Percentiles rank a stretch among this genome's conserved stretches.
phyloP scores from a whole-genome alignment of 1,140 invertebrate species.

The Goniozus legneri region DNA sequence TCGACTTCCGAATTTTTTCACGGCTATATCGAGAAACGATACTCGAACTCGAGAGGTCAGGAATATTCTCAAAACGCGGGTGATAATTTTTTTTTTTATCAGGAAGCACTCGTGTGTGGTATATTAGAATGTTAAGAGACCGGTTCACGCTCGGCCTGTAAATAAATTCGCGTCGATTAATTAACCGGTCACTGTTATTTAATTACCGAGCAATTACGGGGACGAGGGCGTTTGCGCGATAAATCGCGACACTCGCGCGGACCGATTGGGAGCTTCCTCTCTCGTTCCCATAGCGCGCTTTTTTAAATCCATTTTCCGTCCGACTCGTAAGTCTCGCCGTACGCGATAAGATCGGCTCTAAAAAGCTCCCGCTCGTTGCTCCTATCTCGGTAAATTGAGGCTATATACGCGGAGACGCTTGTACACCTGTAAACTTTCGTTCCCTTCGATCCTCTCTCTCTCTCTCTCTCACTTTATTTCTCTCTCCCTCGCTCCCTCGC shows the following conservation, averaged over 20 bases:
- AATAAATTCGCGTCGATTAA: too few relatives aligned
- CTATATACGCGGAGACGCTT: conserved; percentile 24
- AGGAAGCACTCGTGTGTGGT: too few relatives aligned
- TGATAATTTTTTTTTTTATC: too few relatives aligned
- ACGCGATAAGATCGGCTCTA: conserved; percentile 37
- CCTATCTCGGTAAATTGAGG: conserved; percentile 31
- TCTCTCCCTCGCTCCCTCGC: not conserved
- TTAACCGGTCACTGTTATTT: too few relatives aligned
- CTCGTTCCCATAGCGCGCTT: not conserved
- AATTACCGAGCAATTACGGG: too few relatives aligned
- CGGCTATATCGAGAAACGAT: too few relatives aligned
- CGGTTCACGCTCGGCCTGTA: too few relatives aligned
- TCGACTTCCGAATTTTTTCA: too few relatives aligned
- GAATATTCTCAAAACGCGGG: too few relatives aligned
- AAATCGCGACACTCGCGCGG: not conserved
- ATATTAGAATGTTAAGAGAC: too few relatives aligned
- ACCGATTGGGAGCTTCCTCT: not conserved
- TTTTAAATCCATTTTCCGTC: conserved; percentile 18
- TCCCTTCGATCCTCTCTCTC: conserved; percentile 10
- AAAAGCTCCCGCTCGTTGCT: conserved; percentile 31
- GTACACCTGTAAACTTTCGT: conserved; percentile 40
- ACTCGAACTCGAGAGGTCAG: too few relatives aligned
- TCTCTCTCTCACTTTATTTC: conserved; percentile 7
- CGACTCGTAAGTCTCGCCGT: conserved; percentile 31
- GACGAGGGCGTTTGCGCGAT: conserved; percentile 21